Conservation (phyloP, 2,797 vertebrate genomes). For the Onychomys leucogaster region DNA sequence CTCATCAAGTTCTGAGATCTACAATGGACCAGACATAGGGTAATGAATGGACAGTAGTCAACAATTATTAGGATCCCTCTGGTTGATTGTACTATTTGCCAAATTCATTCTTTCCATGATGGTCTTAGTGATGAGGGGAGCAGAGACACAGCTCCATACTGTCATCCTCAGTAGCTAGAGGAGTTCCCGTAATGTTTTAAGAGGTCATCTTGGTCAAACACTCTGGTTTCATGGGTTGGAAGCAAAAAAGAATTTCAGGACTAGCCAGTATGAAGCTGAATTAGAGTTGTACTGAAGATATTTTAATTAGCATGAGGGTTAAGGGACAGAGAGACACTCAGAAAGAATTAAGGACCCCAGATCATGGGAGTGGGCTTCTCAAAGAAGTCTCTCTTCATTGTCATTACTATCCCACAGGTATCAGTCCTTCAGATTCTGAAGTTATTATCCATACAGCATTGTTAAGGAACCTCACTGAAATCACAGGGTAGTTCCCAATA, state of each 20-base stretch:
- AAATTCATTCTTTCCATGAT: neutral
- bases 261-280: neutral
- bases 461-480: neutral
- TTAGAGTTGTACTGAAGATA: neutral
- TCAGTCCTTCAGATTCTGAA: neutral
- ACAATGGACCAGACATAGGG: neutral
- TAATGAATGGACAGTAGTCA: neutral
- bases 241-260: neutral
- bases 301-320: neutral
- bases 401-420: neutral
- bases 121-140: neutral
- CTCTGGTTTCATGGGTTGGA: neutral
- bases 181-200: neutral
- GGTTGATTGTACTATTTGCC: neutral
- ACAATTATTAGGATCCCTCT: neutral
- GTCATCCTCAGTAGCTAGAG: neutral
- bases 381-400: neutral
- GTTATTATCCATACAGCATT: neutral
- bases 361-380: neutral
- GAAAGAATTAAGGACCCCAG: neutral
- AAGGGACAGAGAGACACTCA: neutral
- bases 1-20: neutral
- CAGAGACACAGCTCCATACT: neutral
- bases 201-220: neutral
- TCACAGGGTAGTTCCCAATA: neutral